Conservation (phyloP, 2,113 vertebrate genomes). For the Potamarius usumacintae region DNA sequence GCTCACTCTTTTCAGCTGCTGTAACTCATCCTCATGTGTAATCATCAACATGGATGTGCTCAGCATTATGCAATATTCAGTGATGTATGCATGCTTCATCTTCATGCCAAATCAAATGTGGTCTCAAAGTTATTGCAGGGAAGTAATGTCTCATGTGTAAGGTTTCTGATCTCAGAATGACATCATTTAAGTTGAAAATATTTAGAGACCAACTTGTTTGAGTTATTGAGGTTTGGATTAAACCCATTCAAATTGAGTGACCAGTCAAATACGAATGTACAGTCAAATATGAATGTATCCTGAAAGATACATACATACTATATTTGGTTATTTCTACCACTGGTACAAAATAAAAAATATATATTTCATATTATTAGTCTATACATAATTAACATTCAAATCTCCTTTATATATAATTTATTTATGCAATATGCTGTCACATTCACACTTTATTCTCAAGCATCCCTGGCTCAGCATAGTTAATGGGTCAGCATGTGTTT, state of each 20-base stretch:
- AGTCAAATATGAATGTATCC: too few relatives aligned
- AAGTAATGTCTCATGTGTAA: neutral
- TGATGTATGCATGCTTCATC: constrained; percentile 15
- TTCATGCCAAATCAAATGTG: neutral
- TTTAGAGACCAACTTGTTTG: neutral
- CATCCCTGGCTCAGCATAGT: neutral
- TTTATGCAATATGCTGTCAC: neutral
- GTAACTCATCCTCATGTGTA: constrained; percentile 25
- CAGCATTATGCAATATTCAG: constrained; percentile 7
- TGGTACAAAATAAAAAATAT: neutral
- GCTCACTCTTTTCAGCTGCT: constrained; percentile 2
- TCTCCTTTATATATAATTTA: neutral
- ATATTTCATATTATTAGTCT: neutral
- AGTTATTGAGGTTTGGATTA: neutral
- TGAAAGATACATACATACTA: neutral
- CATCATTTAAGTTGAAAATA: neutral
- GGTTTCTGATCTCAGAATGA: neutral
- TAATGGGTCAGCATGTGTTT: neutral
- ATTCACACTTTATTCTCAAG: neutral
- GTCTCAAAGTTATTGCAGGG: neutral
- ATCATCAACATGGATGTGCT: constrained; percentile 6
- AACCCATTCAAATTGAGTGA: neutral
- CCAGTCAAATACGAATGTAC: neutral
- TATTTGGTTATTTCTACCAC: neutral
- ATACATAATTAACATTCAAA: neutral